These are phyloP conservation scores for Pollachius pollachius DNA, from an alignment of 2,113 vertebrate species.

Conservation along the genomic window DNA sequence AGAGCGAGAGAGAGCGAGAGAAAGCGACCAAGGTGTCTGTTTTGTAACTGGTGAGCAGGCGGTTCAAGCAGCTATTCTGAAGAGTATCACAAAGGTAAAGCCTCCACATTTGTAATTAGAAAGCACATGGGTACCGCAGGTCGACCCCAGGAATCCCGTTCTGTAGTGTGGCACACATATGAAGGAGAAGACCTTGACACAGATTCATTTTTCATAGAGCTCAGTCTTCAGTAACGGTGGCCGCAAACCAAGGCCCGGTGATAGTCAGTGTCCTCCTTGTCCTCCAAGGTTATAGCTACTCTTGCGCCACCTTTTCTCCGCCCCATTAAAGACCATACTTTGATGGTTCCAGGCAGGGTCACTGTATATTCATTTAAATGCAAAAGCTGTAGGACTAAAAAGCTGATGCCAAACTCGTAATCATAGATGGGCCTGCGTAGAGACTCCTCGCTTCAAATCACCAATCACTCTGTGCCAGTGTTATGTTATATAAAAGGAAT, in stretches of 20 bases:
- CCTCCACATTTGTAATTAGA: background rate
- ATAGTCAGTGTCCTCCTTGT: conserved; percentile 41
- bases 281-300: conserved; percentile 55
- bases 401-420: background rate
- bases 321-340: conserved; percentile 54
- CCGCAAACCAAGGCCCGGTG: conserved; percentile 21
- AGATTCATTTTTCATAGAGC: conserved; percentile 31
- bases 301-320: conserved; percentile 41
- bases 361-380: conserved; percentile 30
- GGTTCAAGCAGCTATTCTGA: background rate
- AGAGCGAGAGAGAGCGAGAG: background rate
- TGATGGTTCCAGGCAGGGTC: conserved; percentile 32
- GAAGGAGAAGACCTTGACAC: conserved; percentile 19
- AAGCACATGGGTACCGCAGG: conserved; percentile 17
- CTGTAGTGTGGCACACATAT: conserved; percentile 11
- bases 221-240: conserved; percentile 42
- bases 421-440: too few species aligned
- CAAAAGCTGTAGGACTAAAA: background rate
- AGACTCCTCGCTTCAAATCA: too few species aligned
- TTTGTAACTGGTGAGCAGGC: too few species aligned
- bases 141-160: conserved; percentile 19
- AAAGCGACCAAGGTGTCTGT: background rate
- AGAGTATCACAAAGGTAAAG: background rate
- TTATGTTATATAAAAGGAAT: too few species aligned
- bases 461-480: too few species aligned